Conservation (phyloP, 2,888 invertebrate genomes). For the Hedya salicella region DNA sequence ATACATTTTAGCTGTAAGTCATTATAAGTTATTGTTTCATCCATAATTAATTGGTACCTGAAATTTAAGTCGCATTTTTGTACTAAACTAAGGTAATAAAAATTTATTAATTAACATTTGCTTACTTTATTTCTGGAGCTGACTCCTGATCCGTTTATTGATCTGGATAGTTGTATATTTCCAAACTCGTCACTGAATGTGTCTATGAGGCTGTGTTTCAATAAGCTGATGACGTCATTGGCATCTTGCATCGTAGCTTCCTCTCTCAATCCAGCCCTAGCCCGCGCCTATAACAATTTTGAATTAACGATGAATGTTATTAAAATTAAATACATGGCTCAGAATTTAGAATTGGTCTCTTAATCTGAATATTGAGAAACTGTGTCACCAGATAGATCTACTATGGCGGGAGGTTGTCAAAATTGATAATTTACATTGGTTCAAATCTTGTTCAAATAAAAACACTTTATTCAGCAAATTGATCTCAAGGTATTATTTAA, state of each 20-base stretch:
- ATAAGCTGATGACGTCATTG: constrained; percentile 92
- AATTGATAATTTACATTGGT: no score
- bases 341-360: no score
- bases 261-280: constrained; percentile 93
- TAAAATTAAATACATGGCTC: constrained; percentile 1
- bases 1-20: no score
- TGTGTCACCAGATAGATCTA: no score
- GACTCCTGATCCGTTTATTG: constrained; percentile 90
- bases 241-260: constrained; percentile 93
- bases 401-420: no score
- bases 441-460: no score
- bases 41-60: not conserved
- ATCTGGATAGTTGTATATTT: constrained; percentile 85
- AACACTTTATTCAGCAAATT: no score
- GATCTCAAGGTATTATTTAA: no score
- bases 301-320: not conserved
- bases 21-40: not conserved
- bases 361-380: no score
- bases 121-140: constrained; percentile 88
- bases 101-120: not conserved
- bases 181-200: constrained; percentile 90
- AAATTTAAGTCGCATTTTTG: constrained; percentile 2
- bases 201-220: constrained; percentile 92
- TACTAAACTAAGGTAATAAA: constrained; percentile 1
- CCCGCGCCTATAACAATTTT: constrained; percentile 88